Percentiles rank a stretch among this genome's conserved stretches.
Conservation (phyloP, 2,888 invertebrate species). For the Lydus trimaculatus region DNA sequence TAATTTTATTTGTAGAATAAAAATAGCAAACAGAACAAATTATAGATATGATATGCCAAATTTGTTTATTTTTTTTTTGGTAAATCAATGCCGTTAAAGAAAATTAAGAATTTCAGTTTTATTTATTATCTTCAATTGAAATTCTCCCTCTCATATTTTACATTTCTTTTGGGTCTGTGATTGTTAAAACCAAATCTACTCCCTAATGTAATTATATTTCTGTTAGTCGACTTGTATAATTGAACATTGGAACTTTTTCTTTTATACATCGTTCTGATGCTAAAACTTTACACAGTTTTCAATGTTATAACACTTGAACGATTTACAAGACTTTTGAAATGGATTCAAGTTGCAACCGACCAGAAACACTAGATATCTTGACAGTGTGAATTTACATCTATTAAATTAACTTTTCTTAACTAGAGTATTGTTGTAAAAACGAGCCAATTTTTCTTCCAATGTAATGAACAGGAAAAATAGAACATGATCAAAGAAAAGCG, state of each 20-base stretch:
- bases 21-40: too few species aligned
- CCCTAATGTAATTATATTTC: neutral
- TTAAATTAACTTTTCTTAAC: neutral
- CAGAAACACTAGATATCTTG: neutral
- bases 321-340: neutral
- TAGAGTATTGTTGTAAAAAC: too few species aligned
- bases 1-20: too few species aligned
- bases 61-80: too few species aligned
- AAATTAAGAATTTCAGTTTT: too few species aligned
- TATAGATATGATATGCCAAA: too few species aligned
- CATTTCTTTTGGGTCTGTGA: neutral
- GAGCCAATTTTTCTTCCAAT: too few species aligned
- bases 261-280: neutral
- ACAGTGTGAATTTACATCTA: neutral
- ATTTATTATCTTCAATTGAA: neutral
- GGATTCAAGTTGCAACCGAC: neutral
- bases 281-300: neutral
- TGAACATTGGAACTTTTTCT: neutral
- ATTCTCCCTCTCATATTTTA: too few species aligned
- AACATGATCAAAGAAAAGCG: neutral
- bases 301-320: slow-evolving; percentile 1
- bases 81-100: too few species aligned
- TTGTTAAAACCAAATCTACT: neutral
- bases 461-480: neutral
- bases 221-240: too few species aligned